Evolutionary conservation across 2,113 vertebrate genomes (phyloP).

Genomic region (Sarotherodon lohbergeri): DNA sequence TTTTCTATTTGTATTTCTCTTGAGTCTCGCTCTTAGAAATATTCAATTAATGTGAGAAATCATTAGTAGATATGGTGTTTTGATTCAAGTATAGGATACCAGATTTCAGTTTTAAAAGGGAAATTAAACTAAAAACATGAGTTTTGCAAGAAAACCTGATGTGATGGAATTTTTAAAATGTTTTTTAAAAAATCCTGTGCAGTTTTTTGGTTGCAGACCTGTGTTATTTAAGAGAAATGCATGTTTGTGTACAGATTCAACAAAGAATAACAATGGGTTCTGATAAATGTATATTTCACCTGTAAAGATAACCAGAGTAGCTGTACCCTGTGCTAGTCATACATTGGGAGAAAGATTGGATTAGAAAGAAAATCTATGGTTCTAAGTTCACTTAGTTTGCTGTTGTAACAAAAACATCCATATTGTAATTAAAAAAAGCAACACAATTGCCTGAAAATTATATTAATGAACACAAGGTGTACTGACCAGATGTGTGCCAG

Average conservation of each 20-base stretch:
- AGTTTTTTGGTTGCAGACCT: not conserved
- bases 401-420: not conserved
- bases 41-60: not conserved
- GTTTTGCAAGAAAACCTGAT: not conserved
- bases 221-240: not conserved
- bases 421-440: not conserved
- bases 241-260: not conserved
- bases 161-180: not conserved
- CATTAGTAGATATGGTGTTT: not conserved
- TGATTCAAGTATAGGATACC: not conserved
- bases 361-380: not conserved
- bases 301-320: not conserved
- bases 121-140: not conserved
- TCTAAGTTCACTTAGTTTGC: not conserved
- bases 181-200: not conserved
- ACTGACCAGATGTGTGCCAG: not conserved
- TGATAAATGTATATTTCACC: not conserved
- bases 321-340: not conserved
- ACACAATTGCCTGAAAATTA: not conserved
- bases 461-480: not conserved
- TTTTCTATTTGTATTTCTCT: not conserved
- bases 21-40: not conserved
- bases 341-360: not conserved
- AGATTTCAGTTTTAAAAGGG: not conserved
- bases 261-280: not conserved